A percentile compares a stretch with the other conserved stretches of the same genome.
Evolutionary conservation across 1,140 invertebrate species (phyloP).

Genomic region (Drosophila quadrilineata): DNA sequence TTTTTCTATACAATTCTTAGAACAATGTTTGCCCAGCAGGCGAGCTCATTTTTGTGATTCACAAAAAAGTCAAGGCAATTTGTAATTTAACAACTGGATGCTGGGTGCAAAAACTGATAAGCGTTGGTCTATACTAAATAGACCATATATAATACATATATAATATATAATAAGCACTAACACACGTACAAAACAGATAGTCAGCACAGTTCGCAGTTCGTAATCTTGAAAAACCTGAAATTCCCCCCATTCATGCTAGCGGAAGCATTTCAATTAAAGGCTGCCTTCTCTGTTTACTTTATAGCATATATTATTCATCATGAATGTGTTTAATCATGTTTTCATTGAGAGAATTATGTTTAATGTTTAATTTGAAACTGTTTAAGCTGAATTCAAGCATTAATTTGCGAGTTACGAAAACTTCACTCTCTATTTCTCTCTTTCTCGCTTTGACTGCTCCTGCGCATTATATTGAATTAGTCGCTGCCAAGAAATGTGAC

Average conservation of each 20-base stretch:
- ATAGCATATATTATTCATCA: background rate
- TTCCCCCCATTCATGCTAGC: constrained; percentile 19
- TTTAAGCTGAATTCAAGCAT: constrained; percentile 15
- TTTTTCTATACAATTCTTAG: background rate
- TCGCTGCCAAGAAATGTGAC: constrained; percentile 26
- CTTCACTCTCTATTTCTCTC: constrained; percentile 24
- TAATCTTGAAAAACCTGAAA: constrained; percentile 20
- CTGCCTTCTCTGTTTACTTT: background rate
- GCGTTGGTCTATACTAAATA: background rate
- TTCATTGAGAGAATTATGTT: background rate
- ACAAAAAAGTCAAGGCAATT: background rate
- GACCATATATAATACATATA: background rate
- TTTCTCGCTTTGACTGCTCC: constrained; percentile 37
- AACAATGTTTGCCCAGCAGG: background rate
- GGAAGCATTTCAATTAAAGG: background rate
- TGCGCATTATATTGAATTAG: constrained; percentile 72
- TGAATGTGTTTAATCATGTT: background rate
- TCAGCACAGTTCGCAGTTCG: background rate
- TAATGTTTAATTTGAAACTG: no score
- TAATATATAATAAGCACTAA: no score
- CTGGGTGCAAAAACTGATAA: constrained; percentile 5
- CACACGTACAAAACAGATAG: no score
- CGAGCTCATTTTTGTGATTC: background rate
- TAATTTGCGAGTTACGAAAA: constrained; percentile 4
- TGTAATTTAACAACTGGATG: background rate